Evolutionary conservation across 2,888 invertebrate genomes (phyloP), one percentile per base, ranked within the genome.

Genomic region (Matsumyia berberina): DNA sequence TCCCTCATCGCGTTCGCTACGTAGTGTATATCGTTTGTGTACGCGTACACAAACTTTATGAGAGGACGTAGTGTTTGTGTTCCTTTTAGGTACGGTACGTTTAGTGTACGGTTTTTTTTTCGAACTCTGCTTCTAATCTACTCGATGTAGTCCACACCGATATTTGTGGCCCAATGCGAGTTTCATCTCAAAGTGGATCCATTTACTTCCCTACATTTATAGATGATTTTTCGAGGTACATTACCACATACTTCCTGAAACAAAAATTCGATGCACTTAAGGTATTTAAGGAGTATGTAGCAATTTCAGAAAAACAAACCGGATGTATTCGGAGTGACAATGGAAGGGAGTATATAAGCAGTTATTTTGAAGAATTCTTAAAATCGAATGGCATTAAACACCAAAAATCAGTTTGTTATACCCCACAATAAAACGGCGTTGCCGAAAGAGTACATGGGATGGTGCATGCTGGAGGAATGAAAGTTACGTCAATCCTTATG

Each of bases 401-500:
- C 35, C 35, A 37, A 37, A 37, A 46, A 44, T 51, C 49, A 8
- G 67, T 66, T 8, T 49, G 66, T 37, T 86, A 87, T 39, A 87
- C 85, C 9, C 87, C 86, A 0, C 85, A 87, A 46, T 85, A 87
- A 70, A 88, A 87, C 44, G 87, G 87, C 12, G 64, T 87, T 5
- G 87, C 87, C 5, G 87, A 88, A 42, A 76, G 87, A 31, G 79
- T 78, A 17, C 87, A 87, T 87, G 82, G 81, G 86, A 4, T 58
- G 86, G 19, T 87, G 86, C 44, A 60, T 87, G 67, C 19, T 87
- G 9, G 49, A 64, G 9, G 57, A 77, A 8, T 74, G 81, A 9
- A 55, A 53, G 5, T 33, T 86, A 49, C 74, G 77, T 0, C 69
- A 88, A 53, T 62, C 31, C 69, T 24, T 87, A 19, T 87, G 86